Conservation (phyloP, 2,888 invertebrate genomes). For the Microdon myrmicae region DNA sequence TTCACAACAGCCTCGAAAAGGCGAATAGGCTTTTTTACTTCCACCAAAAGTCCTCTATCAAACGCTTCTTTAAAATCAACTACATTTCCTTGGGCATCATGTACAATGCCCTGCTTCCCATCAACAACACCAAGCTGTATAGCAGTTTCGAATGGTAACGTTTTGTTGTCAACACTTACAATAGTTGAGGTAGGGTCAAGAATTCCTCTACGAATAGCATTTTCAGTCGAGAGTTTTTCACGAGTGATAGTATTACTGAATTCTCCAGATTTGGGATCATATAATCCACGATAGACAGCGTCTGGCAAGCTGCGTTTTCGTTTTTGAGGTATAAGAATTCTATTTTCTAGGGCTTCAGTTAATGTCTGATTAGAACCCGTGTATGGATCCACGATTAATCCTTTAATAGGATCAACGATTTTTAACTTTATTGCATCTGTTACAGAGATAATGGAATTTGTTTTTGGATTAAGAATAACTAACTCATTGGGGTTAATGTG, state of each 20-base stretch:
- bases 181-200: constrained; percentile 88
- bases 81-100: constrained; percentile 71
- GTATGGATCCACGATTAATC: constrained; percentile 81
- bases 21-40: constrained; percentile 83
- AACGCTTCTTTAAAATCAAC: constrained; percentile 87
- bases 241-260: constrained; percentile 83
- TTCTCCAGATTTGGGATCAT: constrained; percentile 85
- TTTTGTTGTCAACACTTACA: constrained; percentile 82
- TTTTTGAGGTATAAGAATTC: constrained; percentile 83
- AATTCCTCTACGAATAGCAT: constrained; percentile 85
- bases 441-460: constrained; percentile 82
- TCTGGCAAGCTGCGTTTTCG: constrained; percentile 86
- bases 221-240: constrained; percentile 82
- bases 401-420: constrained; percentile 81
- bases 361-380: constrained; percentile 80
- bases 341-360: constrained; percentile 85
- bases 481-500: constrained; percentile 81
- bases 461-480: constrained; percentile 82
- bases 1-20: constrained; percentile 84
- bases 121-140: constrained; percentile 82
- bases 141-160: constrained; percentile 85
- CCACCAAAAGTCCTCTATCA: constrained; percentile 83
- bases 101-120: constrained; percentile 77
- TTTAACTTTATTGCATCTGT: constrained; percentile 81
- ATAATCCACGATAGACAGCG: constrained; percentile 91